These are phyloP conservation scores for Drosophila nr. perissopoda DNA, from an alignment of 2,888 invertebrate genomes.

Conservation along the genomic window DNA sequence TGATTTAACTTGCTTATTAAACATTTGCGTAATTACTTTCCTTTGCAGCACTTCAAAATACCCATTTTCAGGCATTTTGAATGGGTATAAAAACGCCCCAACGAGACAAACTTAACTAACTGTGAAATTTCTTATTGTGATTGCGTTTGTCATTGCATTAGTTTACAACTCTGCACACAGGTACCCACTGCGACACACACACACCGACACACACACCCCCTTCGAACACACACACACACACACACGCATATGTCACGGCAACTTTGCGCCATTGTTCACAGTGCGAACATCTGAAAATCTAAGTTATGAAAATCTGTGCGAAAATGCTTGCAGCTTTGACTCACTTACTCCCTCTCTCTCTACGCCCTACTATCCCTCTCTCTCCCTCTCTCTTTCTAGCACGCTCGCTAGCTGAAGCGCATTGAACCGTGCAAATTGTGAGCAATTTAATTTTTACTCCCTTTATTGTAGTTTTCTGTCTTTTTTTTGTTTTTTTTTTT, in stretches of 20 bases:
- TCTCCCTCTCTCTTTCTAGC: no score
- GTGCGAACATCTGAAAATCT: slow-evolving; percentile 59
- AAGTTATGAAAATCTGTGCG: slow-evolving; percentile 79
- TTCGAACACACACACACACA: not conserved
- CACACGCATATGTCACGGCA: slow-evolving; percentile 51
- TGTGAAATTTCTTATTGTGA: slow-evolving; percentile 80
- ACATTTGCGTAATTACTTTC: no score
- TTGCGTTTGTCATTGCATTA: slow-evolving; percentile 80
- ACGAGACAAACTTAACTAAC: slow-evolving; percentile 79
- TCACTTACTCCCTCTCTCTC: not conserved
- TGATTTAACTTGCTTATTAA: not conserved
- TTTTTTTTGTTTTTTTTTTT: slow-evolving; percentile 18
- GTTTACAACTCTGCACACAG: slow-evolving; percentile 77
- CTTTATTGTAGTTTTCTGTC: slow-evolving; percentile 10
- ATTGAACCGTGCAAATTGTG: slow-evolving; percentile 81
- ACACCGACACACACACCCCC: slow-evolving; percentile 11
- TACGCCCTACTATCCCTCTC: no score
- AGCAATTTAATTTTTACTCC: slow-evolving; percentile 76
- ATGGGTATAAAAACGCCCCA: slow-evolving; percentile 45
- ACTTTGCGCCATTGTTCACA: slow-evolving; percentile 52
- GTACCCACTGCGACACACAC: slow-evolving; percentile 28
- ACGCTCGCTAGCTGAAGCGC: slow-evolving; percentile 66
- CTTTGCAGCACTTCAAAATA: not conserved
- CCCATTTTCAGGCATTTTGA: not conserved
- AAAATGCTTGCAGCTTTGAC: slow-evolving; percentile 57